phyloP scores from a whole-genome alignment of 2,113 vertebrate species.

The Scomber scombrus region DNA sequence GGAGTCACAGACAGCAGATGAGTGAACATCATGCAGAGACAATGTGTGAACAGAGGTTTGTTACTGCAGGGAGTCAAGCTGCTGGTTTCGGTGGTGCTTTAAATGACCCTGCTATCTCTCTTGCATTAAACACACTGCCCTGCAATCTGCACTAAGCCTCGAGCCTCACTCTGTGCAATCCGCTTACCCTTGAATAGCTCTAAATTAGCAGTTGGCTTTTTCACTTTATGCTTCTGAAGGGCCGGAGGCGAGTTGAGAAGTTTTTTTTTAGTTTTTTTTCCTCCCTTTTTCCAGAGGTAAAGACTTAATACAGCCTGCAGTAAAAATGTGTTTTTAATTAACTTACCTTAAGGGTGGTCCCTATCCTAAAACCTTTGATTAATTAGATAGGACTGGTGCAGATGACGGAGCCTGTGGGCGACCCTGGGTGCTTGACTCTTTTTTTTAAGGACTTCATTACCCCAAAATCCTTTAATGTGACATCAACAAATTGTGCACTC shows the following conservation, averaged over 20 bases:
- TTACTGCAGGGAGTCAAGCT: slow-evolving; percentile 55
- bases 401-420: slow-evolving; percentile 50
- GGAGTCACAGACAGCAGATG: slow-evolving; percentile 13
- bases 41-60: slow-evolving; percentile 32
- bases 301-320: slow-evolving; percentile 55
- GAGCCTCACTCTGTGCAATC: slow-evolving; percentile 77
- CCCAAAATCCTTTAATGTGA: slow-evolving; percentile 54
- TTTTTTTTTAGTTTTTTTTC: background rate
- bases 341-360: slow-evolving; percentile 63
- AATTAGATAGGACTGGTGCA: slow-evolving; percentile 65
- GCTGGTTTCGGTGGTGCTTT: slow-evolving; percentile 70
- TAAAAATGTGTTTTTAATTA: slow-evolving; percentile 66
- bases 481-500: slow-evolving; percentile 40
- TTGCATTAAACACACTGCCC: slow-evolving; percentile 77
- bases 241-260: slow-evolving; percentile 46
- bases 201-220: slow-evolving; percentile 78
- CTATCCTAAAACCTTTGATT: slow-evolving; percentile 61
- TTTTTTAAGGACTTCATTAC: slow-evolving; percentile 52
- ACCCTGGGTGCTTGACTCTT: slow-evolving; percentile 35
- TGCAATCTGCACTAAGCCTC: slow-evolving; percentile 79
- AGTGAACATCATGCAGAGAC: slow-evolving; percentile 3
- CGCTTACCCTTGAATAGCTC: slow-evolving; percentile 78
- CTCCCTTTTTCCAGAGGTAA: slow-evolving; percentile 37
- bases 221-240: slow-evolving; percentile 69
- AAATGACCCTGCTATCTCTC: slow-evolving; percentile 75